These are phyloP conservation scores for Drosophila tani DNA, from an alignment of 1,140 invertebrate genomes.

Conservation along the genomic window DNA sequence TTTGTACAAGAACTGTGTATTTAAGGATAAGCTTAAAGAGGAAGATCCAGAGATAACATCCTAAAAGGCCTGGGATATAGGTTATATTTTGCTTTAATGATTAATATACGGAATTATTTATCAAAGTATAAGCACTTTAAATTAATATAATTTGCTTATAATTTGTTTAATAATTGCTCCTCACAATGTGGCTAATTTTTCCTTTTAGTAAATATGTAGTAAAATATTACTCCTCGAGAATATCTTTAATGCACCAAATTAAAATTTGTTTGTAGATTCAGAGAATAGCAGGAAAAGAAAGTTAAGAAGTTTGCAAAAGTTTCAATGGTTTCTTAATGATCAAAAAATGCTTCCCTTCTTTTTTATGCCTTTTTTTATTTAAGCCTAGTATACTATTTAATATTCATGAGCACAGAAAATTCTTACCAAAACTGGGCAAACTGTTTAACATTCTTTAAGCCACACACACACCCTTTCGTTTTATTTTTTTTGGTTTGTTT, in stretches of 20 bases:
- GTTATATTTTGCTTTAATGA: too few relatives aligned
- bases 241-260: too few relatives aligned
- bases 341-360: not conserved
- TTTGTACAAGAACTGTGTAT: not conserved
- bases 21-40: not conserved
- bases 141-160: too few relatives aligned
- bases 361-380: not conserved
- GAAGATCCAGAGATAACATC: not conserved
- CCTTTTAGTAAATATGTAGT: too few relatives aligned
- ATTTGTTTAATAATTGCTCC: too few relatives aligned
- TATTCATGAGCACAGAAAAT: not conserved
- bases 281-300: not conserved
- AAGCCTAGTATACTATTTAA: not conserved
- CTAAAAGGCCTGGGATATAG: too few relatives aligned
- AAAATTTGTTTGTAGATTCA: not conserved
- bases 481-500: conserved; percentile 9
- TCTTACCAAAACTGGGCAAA: conserved; percentile 67
- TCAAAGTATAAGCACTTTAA: too few relatives aligned
- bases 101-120: too few relatives aligned
- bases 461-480: conserved; percentile 13
- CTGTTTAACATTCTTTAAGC: conserved; percentile 64
- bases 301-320: not conserved
- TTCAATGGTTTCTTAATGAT: not conserved
- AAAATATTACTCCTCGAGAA: too few relatives aligned
- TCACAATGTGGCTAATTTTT: too few relatives aligned